Conservation (phyloP, 2,888 invertebrate genomes). For the Subacronicta megacephala region DNA sequence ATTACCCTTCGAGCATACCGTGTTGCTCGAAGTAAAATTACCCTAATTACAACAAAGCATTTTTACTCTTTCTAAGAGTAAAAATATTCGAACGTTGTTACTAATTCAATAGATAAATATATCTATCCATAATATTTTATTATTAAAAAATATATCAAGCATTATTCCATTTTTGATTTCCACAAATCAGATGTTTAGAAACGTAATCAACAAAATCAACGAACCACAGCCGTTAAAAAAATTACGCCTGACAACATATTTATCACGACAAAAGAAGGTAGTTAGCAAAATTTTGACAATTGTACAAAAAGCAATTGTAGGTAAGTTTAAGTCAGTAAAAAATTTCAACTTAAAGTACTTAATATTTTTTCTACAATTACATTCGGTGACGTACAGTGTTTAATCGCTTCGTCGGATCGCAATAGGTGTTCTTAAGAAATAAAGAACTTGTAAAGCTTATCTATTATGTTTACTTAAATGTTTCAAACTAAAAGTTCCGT, state of each 20-base stretch:
- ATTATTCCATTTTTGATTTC: not conserved
- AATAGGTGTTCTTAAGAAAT: slow-evolving; percentile 7
- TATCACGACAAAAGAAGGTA: slow-evolving; percentile 11
- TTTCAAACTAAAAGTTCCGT: not conserved
- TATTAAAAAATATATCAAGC: not conserved
- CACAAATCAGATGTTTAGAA: not conserved
- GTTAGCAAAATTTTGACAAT: slow-evolving; percentile 14
- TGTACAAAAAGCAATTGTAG: slow-evolving; percentile 21
- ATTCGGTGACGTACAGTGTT: slow-evolving; percentile 19
- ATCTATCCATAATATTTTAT: too few species aligned
- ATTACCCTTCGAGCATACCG: too few species aligned
- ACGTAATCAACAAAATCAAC: not conserved
- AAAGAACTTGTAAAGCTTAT: not conserved
- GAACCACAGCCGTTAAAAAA: not conserved
- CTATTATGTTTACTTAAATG: not conserved
- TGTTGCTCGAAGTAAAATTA: too few species aligned
- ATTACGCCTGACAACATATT: not conserved
- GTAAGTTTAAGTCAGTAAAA: slow-evolving; percentile 22
- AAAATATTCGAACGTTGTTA: too few species aligned
- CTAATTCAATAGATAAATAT: too few species aligned
- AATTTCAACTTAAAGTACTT: slow-evolving; percentile 33
- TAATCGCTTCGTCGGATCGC: slow-evolving; percentile 28
- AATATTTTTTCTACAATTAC: slow-evolving; percentile 39
- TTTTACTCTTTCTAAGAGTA: too few species aligned
- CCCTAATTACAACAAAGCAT: too few species aligned